Conservation (phyloP, 2,797 vertebrate species). For the Amblyraja radiata region DNA sequence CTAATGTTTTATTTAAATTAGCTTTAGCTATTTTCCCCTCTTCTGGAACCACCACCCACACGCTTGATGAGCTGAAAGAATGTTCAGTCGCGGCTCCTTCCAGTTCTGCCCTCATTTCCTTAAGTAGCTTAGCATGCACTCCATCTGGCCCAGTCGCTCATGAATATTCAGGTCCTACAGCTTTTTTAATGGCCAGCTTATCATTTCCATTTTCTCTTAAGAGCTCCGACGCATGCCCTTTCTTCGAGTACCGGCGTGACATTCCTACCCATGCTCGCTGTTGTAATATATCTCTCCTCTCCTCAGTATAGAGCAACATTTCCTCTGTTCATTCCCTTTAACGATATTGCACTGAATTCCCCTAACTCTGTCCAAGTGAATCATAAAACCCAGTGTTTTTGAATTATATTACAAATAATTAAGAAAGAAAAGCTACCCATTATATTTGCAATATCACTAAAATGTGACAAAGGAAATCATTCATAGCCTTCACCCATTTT, state of each 20-base stretch:
- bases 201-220: constrained; percentile 25
- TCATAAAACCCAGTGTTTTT: background rate
- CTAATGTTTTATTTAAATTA: constrained; percentile 32
- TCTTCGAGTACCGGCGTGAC: background rate
- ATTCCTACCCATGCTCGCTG: background rate
- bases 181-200: constrained; percentile 29
- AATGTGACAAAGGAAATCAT: background rate
- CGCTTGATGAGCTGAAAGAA: constrained; percentile 22
- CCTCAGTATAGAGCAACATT: background rate
- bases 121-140: constrained; percentile 31
- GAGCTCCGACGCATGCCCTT: background rate
- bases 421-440: background rate
- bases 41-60: constrained; percentile 30
- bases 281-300: background rate
- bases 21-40: constrained; percentile 33
- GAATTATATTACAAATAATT: background rate
- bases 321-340: background rate
- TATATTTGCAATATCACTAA: background rate
- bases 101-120: constrained; percentile 33
- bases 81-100: constrained; percentile 24
- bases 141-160: constrained; percentile 28
- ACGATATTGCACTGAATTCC: background rate
- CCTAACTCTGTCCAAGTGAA: background rate
- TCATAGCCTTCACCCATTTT: background rate
- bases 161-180: constrained; percentile 29